Percentiles rank a stretch among this genome's conserved stretches.
phyloP scores from a whole-genome alignment of 1,140 invertebrate genomes.

The Thaumatotibia leucotreta region DNA sequence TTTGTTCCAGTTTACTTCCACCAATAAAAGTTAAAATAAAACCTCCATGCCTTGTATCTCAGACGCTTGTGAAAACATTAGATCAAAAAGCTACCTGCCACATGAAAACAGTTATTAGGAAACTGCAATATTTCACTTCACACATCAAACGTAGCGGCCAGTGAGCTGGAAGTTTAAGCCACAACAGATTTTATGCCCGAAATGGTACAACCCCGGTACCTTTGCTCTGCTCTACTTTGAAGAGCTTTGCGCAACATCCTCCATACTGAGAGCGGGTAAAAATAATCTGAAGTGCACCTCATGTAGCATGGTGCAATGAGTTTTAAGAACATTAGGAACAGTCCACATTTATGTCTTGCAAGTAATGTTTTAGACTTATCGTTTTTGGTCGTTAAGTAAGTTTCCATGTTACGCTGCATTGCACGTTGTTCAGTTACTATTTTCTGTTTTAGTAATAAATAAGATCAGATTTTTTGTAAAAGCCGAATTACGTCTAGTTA shows the following conservation, averaged over 20 bases:
- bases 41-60: neutral
- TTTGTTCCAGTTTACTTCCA: neutral
- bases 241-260: conserved; percentile 21
- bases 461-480: no score
- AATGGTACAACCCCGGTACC: conserved; percentile 19
- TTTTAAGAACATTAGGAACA: conserved; percentile 17
- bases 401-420: no score
- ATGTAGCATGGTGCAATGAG: conserved; percentile 19
- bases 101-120: conserved; percentile 31
- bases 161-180: conserved; percentile 51
- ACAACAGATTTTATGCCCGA: conserved; percentile 23
- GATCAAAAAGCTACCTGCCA: conserved; percentile 21
- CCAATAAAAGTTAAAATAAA: neutral
- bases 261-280: conserved; percentile 14
- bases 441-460: no score
- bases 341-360: conserved; percentile 11
- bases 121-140: conserved; percentile 51
- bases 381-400: no score
- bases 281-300: conserved; percentile 14
- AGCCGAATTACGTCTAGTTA: no score
- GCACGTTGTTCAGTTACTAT: no score
- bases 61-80: neutral
- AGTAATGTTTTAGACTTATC: neutral
- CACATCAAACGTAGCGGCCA: conserved; percentile 56
- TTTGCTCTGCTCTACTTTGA: conserved; percentile 19